Evolutionary conservation across 2,797 vertebrate species (phyloP), one percentile per base, ranked within the genome.

Genomic region (Hapalemur alaotrensis): DNA sequence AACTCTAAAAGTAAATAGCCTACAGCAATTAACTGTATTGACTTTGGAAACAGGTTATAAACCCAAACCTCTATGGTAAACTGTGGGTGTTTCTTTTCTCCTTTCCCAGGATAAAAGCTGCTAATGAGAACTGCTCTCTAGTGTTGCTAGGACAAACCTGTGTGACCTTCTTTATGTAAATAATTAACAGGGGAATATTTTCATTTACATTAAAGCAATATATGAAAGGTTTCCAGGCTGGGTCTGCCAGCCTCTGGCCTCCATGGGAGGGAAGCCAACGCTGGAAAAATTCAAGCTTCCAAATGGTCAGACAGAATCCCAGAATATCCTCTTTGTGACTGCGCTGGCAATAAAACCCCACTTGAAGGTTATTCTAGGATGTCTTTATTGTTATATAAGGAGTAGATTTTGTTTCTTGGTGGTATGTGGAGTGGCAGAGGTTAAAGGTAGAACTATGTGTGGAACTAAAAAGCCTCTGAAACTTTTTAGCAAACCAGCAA

Each of bases 31-130:
- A 91, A 65, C 41, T 7, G 0, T 93, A 18, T 90, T 92, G 92
- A 95, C 88, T 93, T 86, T 96, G 90, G 90, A 96, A 92, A 61
- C 18, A 63, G 72, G 32, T 52, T 96, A 32, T 72, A 84, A 95
- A 72, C 23, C 80, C 41, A 50, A 10, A 41, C 75, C 54, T 89
- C 46, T 54, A 0, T 32, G 32, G 82, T 78, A 28, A 78, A 35
- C 23, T 41, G 41, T 81, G 25, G 59, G 48, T 18, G 7, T 81
- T 94, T 84, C 23, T 92, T 90, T 89, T 80, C 70, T 92, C 41
- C 15, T 67, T 89, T 89, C n/a, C 32, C 9, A 4, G 20, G n/a
- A 9, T 69, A 43, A 70, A 94, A 72, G 63, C 57, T 69, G 18
- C 69, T 43, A 59, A n/a, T 57, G 20, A 86, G 83, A 84, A 54